Evolutionary conservation across 1,140 invertebrate genomes (phyloP).

Genomic region (Lepidurus arcticus): DNA sequence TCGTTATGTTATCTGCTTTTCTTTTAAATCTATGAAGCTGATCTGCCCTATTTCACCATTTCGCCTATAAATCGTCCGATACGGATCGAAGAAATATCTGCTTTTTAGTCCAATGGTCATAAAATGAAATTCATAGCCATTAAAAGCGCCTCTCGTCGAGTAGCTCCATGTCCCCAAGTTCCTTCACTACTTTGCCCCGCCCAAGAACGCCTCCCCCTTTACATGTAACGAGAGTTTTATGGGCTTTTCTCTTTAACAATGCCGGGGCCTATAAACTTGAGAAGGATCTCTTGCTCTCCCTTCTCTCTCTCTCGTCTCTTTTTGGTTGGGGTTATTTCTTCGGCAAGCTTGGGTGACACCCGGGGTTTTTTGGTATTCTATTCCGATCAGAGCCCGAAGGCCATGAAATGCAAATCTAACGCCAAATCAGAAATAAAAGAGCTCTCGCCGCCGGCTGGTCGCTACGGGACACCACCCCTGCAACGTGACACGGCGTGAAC

Average conservation of each 20-base stretch:
- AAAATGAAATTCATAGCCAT: neutral
- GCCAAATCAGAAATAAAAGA: neutral
- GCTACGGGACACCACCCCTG: neutral
- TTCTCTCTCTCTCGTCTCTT: neutral
- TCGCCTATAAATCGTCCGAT: neutral
- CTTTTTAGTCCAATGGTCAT: neutral
- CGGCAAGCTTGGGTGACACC: neutral
- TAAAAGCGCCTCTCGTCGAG: neutral
- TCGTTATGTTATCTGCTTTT: neutral
- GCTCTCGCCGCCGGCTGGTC: too few species aligned
- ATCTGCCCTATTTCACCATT: neutral
- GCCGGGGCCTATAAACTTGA: neutral
- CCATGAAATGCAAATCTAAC: constrained; percentile 22
- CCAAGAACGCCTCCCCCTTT: constrained; percentile 5
- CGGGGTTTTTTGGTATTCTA: neutral
- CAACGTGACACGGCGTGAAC: neutral
- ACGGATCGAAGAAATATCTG: neutral
- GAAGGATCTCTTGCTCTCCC: neutral
- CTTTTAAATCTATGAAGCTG: neutral
- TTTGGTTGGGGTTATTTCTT: neutral
- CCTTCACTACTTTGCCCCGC: neutral
- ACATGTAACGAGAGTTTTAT: neutral
- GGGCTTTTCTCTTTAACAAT: constrained; percentile 14
- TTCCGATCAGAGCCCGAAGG: neutral
- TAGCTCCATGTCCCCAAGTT: neutral